A percentile compares a stretch with the other conserved stretches of the same genome.
Conservation (phyloP, 2,113 vertebrate species). For the Ciconia maguari region DNA sequence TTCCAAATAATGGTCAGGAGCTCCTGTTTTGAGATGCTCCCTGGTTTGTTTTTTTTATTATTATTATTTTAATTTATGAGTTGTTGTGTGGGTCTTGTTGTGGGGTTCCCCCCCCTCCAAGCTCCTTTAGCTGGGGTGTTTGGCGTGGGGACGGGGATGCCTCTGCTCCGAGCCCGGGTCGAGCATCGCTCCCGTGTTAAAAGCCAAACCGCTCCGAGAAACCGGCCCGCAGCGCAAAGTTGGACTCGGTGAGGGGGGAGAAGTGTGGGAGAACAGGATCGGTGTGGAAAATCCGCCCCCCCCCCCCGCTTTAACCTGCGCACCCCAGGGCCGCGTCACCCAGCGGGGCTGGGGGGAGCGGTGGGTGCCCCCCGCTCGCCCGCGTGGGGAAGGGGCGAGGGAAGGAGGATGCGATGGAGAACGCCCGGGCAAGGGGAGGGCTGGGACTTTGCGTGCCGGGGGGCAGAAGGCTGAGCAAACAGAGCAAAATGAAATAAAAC, state of each 20-base stretch:
- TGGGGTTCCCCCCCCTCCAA: not conserved
- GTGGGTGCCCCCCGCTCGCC: not conserved
- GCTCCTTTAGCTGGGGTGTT: not conserved
- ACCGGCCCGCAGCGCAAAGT: not conserved
- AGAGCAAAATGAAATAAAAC: not conserved
- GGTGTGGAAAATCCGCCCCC: not conserved
- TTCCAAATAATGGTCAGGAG: not conserved
- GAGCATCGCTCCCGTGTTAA: not conserved
- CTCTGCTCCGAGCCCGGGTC: not conserved
- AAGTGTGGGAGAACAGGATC: not conserved
- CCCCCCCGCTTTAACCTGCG: not conserved
- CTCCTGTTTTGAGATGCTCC: not conserved
- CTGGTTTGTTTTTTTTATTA: not conserved
- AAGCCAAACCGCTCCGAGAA: not conserved
- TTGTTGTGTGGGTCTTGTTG: rapidly evolving
- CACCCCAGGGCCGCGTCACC: not conserved
- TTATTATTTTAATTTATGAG: not conserved
- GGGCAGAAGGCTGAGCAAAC: not conserved
- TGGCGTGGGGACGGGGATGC: not conserved
- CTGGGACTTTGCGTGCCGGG: not conserved
- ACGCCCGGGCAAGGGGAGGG: not conserved
- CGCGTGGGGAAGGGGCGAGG: not conserved
- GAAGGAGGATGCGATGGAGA: not conserved
- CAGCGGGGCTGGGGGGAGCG: not conserved
- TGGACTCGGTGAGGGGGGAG: not conserved